These are phyloP conservation scores for Agapostemon virescens DNA, from an alignment of 2,888 invertebrate species.

Conservation along the genomic window DNA sequence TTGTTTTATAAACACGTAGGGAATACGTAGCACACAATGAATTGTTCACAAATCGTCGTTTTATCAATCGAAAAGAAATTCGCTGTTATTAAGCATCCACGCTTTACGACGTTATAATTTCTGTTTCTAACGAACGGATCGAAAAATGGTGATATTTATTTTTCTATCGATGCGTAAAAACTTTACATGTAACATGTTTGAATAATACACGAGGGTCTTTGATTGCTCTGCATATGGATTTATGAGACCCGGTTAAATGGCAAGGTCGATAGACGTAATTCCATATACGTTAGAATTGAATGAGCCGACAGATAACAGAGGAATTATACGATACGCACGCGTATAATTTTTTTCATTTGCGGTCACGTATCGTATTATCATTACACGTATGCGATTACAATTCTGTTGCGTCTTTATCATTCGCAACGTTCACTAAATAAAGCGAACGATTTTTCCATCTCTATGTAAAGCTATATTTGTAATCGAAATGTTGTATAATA, in stretches of 20 bases:
- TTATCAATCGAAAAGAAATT: constrained; percentile 51
- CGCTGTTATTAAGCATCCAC: constrained; percentile 14
- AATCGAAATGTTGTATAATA: background rate
- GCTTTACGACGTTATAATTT: constrained; percentile 5
- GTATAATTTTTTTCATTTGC: background rate
- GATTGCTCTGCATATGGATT: constrained; percentile 55
- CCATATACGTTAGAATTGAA: constrained; percentile 26
- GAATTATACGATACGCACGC: background rate
- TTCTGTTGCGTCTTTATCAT: constrained; percentile 25
- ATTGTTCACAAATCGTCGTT: constrained; percentile 31
- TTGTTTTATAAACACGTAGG: constrained; percentile 33
- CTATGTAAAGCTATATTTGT: background rate
- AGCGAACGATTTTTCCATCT: background rate
- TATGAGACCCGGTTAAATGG: constrained; percentile 36
- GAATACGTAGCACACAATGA: constrained; percentile 36
- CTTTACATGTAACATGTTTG: constrained; percentile 15
- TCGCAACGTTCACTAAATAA: constrained; percentile 14
- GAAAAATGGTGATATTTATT: background rate
- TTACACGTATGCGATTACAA: constrained; percentile 10
- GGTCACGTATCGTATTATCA: constrained; percentile 16
- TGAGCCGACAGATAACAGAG: constrained; percentile 37
- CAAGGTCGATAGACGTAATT: constrained; percentile 43
- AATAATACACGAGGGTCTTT: constrained; percentile 56
- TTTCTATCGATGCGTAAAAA: background rate
- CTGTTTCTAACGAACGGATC: background rate